phyloP scores from a whole-genome alignment of 1,140 invertebrate species.

The Delia radicum region DNA sequence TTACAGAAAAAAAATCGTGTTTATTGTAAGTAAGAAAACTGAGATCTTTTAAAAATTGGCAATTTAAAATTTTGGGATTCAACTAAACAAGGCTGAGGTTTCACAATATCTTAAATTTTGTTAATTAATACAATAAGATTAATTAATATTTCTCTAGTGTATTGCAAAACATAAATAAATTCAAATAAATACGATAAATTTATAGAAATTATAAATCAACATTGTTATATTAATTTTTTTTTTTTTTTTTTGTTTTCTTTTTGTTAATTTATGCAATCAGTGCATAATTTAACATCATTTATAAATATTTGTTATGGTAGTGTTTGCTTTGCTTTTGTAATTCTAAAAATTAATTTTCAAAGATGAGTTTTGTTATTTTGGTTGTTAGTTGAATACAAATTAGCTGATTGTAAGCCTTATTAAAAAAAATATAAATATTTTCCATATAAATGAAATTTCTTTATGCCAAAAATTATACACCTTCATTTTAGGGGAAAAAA shows the following conservation, averaged over 20 bases:
- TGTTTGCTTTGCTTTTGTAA: neutral
- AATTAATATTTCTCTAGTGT: neutral
- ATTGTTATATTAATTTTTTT: neutral
- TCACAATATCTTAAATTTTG: no score
- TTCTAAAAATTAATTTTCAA: neutral
- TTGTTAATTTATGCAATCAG: constrained; percentile 5
- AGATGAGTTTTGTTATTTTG: neutral
- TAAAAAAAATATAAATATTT: no score
- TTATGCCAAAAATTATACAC: no score
- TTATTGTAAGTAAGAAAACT: no score
- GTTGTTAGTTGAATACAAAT: neutral
- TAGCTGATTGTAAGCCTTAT: neutral
- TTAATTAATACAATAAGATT: no score
- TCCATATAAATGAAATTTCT: no score
- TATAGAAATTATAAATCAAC: constrained; percentile 2
- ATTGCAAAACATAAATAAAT: neutral
- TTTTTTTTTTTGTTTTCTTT: neutral
- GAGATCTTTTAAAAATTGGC: no score
- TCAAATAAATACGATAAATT: neutral
- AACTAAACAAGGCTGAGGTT: no score
- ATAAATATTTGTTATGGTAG: neutral
- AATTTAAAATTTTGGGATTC: no score
- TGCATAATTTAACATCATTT: constrained; percentile 5
- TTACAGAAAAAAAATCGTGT: no score
- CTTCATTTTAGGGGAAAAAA: no score